Percentiles rank a stretch among this genome's conserved stretches.
phyloP scores from a whole-genome alignment of 2,797 vertebrate genomes.

The Gobionotothen gibberifrons region DNA sequence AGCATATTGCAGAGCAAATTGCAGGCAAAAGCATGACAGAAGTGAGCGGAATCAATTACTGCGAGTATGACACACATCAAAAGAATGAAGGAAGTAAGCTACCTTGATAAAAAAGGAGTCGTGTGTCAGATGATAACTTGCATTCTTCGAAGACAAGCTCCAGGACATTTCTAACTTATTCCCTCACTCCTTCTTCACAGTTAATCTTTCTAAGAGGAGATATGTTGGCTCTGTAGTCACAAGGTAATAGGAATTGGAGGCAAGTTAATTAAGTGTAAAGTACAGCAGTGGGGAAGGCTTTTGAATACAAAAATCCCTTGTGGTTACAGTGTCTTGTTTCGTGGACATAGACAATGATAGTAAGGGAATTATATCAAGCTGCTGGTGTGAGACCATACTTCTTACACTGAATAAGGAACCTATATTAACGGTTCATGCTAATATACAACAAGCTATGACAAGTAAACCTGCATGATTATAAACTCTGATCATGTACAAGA shows the following conservation, averaged over 20 bases:
- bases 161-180: conserved; percentile 68
- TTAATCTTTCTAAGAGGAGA: conserved; percentile 55
- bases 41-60: conserved; percentile 82
- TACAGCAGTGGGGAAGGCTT: conserved; percentile 22
- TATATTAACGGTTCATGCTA: conserved; percentile 16
- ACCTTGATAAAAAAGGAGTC: conserved; percentile 74
- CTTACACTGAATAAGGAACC: conserved; percentile 41
- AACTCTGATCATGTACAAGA: conserved; percentile 13
- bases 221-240: conserved; percentile 45
- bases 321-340: conserved; percentile 39
- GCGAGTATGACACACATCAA: conserved; percentile 78
- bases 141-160: conserved; percentile 72
- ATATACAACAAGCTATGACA: conserved; percentile 14
- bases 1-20: conserved; percentile 77
- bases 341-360: conserved; percentile 24
- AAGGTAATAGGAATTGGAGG: conserved; percentile 48
- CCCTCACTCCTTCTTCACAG: conserved; percentile 42
- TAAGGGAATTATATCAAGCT: conserved; percentile 18
- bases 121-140: conserved; percentile 59
- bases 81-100: conserved; percentile 73
- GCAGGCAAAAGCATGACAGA: conserved; percentile 77
- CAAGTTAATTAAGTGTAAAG: conserved; percentile 66
- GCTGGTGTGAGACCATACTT: conserved; percentile 22
- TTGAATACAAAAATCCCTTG: conserved; percentile 33
- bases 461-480: neutral